These are phyloP conservation scores for Microcebus tavaratra DNA, from an alignment of 2,113 vertebrate species.

Conservation along the genomic window DNA sequence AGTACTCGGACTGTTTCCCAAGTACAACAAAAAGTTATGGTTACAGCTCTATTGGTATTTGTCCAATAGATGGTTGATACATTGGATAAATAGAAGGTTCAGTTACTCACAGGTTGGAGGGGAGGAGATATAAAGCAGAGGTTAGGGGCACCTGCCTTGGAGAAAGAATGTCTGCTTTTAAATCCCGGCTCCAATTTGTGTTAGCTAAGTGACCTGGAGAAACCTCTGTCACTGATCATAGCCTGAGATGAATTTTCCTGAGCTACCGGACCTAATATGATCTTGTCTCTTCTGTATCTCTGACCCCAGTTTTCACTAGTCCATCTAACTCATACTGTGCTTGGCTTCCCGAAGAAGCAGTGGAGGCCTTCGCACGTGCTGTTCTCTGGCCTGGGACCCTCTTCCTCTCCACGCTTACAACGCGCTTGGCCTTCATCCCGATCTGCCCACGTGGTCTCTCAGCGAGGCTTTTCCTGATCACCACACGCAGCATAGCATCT, in stretches of 20 bases:
- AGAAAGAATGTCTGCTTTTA: background rate
- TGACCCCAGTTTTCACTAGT: background rate
- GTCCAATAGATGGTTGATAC: background rate
- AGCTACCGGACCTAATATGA: background rate
- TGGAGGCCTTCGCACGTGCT: background rate
- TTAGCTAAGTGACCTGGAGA: background rate
- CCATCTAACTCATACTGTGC: background rate
- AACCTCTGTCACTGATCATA: background rate
- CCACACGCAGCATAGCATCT: background rate
- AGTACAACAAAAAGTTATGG: background rate
- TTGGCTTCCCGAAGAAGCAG: background rate
- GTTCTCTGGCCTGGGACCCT: background rate
- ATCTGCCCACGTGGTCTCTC: too few relatives aligned
- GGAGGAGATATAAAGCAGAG: background rate
- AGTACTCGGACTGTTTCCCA: background rate
- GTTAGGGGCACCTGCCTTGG: background rate
- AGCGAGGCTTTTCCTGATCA: background rate
- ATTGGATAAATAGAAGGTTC: background rate
- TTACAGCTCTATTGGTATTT: background rate
- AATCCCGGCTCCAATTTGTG: background rate
- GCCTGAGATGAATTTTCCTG: background rate
- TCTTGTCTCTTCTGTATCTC: background rate
- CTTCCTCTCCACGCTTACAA: background rate
- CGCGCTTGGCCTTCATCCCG: background rate
- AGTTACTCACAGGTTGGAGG: background rate